Conservation (phyloP, 64 coral and sea anemone genomes). For the Porites australiensis region DNA sequence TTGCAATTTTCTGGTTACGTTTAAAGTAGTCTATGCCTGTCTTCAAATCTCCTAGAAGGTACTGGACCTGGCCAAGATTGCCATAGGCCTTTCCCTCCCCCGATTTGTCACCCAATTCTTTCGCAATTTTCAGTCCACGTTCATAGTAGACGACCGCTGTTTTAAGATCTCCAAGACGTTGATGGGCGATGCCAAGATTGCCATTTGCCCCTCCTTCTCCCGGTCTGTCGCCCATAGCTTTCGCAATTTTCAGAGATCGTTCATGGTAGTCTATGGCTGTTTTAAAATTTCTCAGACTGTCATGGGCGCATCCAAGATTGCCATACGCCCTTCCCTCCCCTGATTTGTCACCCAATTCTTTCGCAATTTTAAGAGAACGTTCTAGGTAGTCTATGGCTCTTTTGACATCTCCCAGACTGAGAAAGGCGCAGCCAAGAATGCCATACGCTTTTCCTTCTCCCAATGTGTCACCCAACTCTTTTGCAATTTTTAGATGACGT, state of each 20-base stretch:
- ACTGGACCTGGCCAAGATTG: neutral
- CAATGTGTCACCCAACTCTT: neutral
- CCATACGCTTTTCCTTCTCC: neutral
- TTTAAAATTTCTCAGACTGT: neutral
- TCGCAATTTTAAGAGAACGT: neutral
- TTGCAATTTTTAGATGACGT: neutral
- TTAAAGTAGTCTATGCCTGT: neutral
- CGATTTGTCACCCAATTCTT: neutral
- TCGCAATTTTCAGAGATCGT: neutral
- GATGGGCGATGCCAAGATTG: neutral
- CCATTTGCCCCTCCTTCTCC: neutral
- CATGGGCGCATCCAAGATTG: neutral
- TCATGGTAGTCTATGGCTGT: slow-evolving; percentile 16
- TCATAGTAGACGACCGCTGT: neutral
- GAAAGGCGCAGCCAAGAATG: neutral
- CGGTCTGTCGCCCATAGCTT: too few relatives aligned
- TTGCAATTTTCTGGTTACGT: neutral
- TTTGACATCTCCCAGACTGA: neutral
- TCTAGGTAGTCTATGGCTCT: neutral
- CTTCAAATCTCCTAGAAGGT: neutral
- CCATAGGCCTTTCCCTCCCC: neutral
- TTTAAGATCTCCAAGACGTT: neutral
- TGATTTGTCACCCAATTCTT: neutral
- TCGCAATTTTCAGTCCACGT: neutral
- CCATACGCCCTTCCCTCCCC: neutral